Conservation (phyloP, 1,140 invertebrate species). For the Drosophila biarmipes region DNA sequence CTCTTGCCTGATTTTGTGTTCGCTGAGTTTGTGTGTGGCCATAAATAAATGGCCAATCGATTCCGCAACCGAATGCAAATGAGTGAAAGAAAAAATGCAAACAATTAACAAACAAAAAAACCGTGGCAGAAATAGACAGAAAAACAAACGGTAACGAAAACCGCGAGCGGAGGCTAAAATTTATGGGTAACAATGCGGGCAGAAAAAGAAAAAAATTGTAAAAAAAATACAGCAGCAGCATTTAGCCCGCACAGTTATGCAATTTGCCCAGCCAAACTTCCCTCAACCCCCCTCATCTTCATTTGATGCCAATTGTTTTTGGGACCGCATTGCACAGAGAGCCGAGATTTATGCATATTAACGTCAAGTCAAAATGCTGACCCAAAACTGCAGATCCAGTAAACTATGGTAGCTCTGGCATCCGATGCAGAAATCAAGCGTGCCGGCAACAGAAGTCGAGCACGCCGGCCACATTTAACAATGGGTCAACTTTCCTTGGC, state of each 20-base stretch:
- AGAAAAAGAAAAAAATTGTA: conserved; percentile 37
- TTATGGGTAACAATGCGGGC: conserved; percentile 70
- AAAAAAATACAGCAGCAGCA: conserved; percentile 47
- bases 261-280: conserved; percentile 39
- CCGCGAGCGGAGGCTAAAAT: conserved; percentile 48
- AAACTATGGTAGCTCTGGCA: conserved; percentile 2
- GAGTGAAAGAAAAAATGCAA: conserved; percentile 74
- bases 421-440: conserved; percentile 63
- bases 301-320: conserved; percentile 65
- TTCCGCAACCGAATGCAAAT: conserved; percentile 78
- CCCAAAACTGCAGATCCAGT: conserved; percentile 62
- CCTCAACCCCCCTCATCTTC: background rate
- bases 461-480: conserved; percentile 47
- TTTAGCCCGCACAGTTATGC: conserved; percentile 67
- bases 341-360: conserved; percentile 79
- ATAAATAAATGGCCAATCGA: conserved; percentile 75
- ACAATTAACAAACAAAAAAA: conserved; percentile 61
- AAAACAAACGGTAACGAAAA: conserved; percentile 48
- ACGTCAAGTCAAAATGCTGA: conserved; percentile 77
- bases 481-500: conserved; percentile 76
- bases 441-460: conserved; percentile 40
- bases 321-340: conserved; percentile 63
- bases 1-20: conserved; percentile 14
- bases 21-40: conserved; percentile 31
- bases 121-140: conserved; percentile 30